These are phyloP conservation scores for Acomys russatus DNA, from an alignment of 2,797 vertebrate genomes.

Conservation along the genomic window DNA sequence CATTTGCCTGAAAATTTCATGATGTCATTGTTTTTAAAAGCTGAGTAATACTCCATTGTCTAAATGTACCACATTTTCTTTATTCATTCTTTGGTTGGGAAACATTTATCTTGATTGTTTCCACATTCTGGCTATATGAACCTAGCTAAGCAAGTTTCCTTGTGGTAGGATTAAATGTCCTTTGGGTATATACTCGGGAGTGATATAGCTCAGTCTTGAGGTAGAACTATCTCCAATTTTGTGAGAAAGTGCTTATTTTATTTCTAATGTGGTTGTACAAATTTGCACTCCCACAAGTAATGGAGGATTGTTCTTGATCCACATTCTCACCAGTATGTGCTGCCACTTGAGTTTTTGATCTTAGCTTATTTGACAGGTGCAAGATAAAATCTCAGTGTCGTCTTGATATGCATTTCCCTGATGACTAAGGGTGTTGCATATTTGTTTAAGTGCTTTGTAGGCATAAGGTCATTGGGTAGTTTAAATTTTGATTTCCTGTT, in stretches of 20 bases:
- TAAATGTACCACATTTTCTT: background rate
- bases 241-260: background rate
- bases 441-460: too few relatives aligned
- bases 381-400: background rate
- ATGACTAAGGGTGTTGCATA: background rate
- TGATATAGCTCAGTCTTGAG: background rate
- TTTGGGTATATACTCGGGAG: background rate
- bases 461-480: too few relatives aligned
- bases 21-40: too few relatives aligned
- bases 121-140: background rate
- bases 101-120: background rate
- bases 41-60: too few relatives aligned
- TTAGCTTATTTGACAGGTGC: background rate
- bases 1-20: too few relatives aligned
- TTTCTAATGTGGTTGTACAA: background rate
- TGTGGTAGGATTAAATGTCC: background rate
- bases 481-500: too few relatives aligned
- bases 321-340: background rate
- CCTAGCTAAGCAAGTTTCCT: background rate
- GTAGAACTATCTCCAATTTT: background rate
- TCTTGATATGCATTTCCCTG: background rate
- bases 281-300: background rate
- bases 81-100: background rate
- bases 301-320: background rate
- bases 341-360: background rate